Percentiles rank a stretch among this genome's conserved stretches.
Evolutionary conservation across 2,113 vertebrate species (phyloP).

Genomic region (Natator depressus): DNA sequence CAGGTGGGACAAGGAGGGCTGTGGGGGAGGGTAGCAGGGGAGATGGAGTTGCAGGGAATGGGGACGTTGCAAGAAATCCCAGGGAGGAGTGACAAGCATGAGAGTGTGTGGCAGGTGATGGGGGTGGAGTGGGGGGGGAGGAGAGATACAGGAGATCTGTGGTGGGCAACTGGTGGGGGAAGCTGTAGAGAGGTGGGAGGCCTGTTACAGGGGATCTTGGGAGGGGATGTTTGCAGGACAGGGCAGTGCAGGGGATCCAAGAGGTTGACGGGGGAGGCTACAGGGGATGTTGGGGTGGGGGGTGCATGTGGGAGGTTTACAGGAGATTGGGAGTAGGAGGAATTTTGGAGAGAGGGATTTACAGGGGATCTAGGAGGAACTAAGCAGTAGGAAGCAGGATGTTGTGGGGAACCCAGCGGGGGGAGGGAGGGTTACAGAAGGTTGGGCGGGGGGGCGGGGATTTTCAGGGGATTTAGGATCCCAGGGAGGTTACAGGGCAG

Average conservation of each 20-base stretch:
- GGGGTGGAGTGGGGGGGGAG: too few relatives aligned
- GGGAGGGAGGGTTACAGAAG: too few relatives aligned
- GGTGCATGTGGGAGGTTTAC: neutral
- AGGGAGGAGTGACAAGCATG: neutral
- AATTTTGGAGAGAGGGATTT: neutral
- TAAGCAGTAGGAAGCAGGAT: neutral
- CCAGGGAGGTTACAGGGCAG: neutral
- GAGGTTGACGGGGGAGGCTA: neutral
- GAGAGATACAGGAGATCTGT: neutral
- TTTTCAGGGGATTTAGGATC: too few relatives aligned
- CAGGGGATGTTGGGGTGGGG: neutral
- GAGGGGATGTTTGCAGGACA: neutral
- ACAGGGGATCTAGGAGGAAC: neutral
- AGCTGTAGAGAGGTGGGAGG: neutral
- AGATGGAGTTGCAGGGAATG: neutral
- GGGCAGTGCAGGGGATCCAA: neutral
- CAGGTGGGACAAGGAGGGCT: too few relatives aligned
- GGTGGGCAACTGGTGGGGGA: neutral
- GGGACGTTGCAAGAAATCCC: neutral
- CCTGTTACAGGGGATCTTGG: too few relatives aligned
- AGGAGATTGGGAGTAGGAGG: neutral
- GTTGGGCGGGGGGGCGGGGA: too few relatives aligned
- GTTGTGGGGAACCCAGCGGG: neutral
- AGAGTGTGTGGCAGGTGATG: neutral
- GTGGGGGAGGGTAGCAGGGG: neutral